Base-by-base conservation (phyloP, 1,140 invertebrate genomes). In the Caenorhabditis tropicalis region DNA sequence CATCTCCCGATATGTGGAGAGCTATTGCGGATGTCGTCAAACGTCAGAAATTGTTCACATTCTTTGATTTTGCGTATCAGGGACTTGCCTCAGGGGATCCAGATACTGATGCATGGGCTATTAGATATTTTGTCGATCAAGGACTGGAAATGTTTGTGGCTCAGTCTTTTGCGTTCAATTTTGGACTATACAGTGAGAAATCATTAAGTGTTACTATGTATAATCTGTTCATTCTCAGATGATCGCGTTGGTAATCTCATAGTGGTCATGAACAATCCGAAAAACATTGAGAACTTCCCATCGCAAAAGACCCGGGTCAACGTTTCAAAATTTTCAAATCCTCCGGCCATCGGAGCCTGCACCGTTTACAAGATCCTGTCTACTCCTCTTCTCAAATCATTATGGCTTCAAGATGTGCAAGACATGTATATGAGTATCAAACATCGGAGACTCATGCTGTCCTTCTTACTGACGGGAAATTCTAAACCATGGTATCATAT, bases 261-360 rank as follows among this genome's bases (percentile, higher is more conserved):
- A 0, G 91, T 98, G 43, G 95, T 98, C n/a, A 91, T 95, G 87
- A 94, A 94, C 27, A 92, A 94, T 91, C 88, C 92, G 1, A 91
- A 93, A 53, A 92, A 93, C 27, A 92, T 95, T 24, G 90, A 93
- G 1, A 92, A 94, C 82, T 92, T 95, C 0, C 94, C 94, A 89
- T 97, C 96, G 0, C 96, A 98, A 92, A 92, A 98, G 82, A 96
- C 96, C 83, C 92, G 97, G 65, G 93, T 96, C 43, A 94, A 98
- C 46, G 93, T 93, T 85, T 91, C 90, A 2, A 86, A 86, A 10
- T 86, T 86, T 79, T 65, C 58, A 1, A 65, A 65, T 31, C 58
- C 58, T 5, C 58, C 58, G 0, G 29, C 58, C 7, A 10, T 19
- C 29, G 58, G 58, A 65, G 58, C 58, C 19, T n/a, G 31, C 19